Evolutionary conservation across 2,113 vertebrate genomes (phyloP), one percentile per base, ranked within the genome.

Genomic region (Pachycephala philippinensis): DNA sequence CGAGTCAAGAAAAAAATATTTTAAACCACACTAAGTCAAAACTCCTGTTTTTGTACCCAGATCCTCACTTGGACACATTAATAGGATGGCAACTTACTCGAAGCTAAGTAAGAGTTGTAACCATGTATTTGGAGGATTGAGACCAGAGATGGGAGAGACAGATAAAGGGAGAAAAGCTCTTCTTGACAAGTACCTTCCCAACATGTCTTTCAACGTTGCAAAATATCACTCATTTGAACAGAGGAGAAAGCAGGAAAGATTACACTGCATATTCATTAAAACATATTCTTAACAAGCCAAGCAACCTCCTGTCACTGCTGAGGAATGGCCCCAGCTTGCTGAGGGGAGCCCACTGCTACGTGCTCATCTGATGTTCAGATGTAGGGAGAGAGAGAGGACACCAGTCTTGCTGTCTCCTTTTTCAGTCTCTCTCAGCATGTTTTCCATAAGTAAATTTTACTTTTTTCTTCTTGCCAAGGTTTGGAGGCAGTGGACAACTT

Each of bases 1-100:
- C 0, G 1, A 52, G 9, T 45, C 2, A 65, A 85, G 92, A 39
- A 39, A 39, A 39, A 12, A 4, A 10, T 0, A 0, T 44, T 44
- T 0, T 9, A 16, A 95, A 40, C 8, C 7, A 33, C 28, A 37
- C 10, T 14, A 15, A 37, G 15, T 28, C 35, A 84, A 72, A 94
- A 69, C 27, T 79, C 9, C 0, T 35, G 4, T n/a, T 64, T 89
- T 79, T 71, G 15, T 22, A 37, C 15, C 10, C 26, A 45, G 22
- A 66, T 61, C 66, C 22, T 61, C 21, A 70, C 28, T 20, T n/a
- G 17, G 42, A 27, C 52, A 72, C 6, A 5, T 20, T 57, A 83
- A 69, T 27, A 35, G 1, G 5, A 72, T 2, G 7, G 19, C 13
- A 50, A 22, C 23, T 75, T 66, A 42, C 0, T 26, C 2, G 5